phyloP scores from a whole-genome alignment of 2,797 vertebrate species.

The Octomys mimax region DNA sequence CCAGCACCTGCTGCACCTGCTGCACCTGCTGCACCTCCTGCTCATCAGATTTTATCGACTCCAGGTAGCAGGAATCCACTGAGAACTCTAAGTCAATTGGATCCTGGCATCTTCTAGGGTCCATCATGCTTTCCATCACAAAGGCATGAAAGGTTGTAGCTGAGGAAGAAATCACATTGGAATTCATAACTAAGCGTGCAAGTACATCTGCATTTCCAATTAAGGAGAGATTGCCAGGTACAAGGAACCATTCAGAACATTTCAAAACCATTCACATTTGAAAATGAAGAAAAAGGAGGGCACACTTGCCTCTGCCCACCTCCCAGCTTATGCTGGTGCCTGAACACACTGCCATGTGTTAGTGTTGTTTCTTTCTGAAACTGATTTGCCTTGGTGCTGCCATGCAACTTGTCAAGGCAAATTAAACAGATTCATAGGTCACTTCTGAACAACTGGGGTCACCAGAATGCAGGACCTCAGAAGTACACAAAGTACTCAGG shows the following conservation, averaged over 20 bases:
- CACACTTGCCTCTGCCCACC: not conserved
- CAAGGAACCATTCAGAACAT: constrained; percentile 45
- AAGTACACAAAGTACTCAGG: not conserved
- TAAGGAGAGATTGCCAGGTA: constrained; percentile 22
- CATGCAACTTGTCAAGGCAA: constrained; percentile 3
- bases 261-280: constrained; percentile 5
- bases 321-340: not conserved
- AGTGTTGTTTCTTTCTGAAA: not conserved
- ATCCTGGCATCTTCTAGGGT: fast-evolving
- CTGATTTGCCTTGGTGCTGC: not conserved
- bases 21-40: fast-evolving
- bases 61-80: not conserved
- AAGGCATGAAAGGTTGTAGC: not conserved
- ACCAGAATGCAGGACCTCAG: not conserved
- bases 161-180: constrained; percentile 47
- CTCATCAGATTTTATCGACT: not conserved
- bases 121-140: not conserved
- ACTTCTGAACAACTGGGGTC: not conserved
- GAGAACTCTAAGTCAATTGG: not conserved
- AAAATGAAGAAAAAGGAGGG: constrained; percentile 16
- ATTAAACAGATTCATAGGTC: not conserved
- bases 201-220: not conserved
- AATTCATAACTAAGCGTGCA: not conserved
- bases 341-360: not conserved
- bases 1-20: fast-evolving